Base-by-base conservation (phyloP, 2,888 invertebrate genomes). In the Rotaria macrura region DNA sequence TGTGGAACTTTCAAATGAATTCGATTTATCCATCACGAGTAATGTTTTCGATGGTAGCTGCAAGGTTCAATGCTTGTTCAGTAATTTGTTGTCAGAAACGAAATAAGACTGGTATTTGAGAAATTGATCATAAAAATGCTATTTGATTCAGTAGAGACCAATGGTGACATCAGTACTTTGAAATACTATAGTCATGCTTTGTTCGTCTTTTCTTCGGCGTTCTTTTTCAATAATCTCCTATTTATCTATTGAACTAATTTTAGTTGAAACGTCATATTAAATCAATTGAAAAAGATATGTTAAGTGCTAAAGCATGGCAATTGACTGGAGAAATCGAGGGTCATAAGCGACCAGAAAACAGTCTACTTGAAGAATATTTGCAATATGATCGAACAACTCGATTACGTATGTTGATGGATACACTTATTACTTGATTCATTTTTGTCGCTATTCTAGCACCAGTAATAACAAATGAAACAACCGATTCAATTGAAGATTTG, bases 231-330 rank as follows among this genome's bases (percentile, higher is more conserved):
- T 34, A 79, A 38, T 38, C 38, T 43, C 38, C 38, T 23, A 29
- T 25, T 20, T 29, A 40, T 34, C 9, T 34, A 12, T 79, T 49
- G 17, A 72, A 84, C 40, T 84, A 49, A 23, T 86, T 74, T 25
- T 65, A 85, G 47, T 83, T 86, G 49, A 55, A 85, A 38, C 79
- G 84, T 79, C 47, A 52, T 34, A 85, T 87, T 47, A 87, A 91
- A 90, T 87, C 91, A 86, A 89, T 89, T 87, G 89, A 89, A 85
- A 89, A 89, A 87, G 92, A 54, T 9, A 86, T 84, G 34, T 74
- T 97, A 52, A 92, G 93, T 23, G 95, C 95, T 87, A 96, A 96
- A 88, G 94, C 95, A 0, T 99, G 98, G 98, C 95, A 96, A 89
- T 91, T 97, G 83, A 94, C 94, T 89, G 98, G 98, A 87, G 98